phyloP scores from a whole-genome alignment of 2,888 invertebrate genomes.

The Eristalis arbustorum region DNA sequence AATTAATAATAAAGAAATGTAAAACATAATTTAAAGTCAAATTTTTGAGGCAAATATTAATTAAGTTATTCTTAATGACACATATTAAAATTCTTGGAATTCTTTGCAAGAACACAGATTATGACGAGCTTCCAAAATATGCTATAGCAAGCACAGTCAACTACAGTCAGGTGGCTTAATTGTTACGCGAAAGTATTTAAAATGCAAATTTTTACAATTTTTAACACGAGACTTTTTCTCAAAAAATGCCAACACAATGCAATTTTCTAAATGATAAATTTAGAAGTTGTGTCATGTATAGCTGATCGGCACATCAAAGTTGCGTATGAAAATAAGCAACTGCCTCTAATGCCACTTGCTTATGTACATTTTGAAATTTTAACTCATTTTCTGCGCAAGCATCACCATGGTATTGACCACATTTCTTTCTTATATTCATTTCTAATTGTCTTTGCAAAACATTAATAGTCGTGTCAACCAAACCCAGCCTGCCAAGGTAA shows the following conservation, averaged over 20 bases:
- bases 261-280: too few species aligned
- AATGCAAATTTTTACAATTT: neutral
- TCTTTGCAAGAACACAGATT: neutral
- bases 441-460: neutral
- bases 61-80: neutral
- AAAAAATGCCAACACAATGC: too few species aligned
- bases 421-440: neutral
- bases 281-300: too few species aligned
- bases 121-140: neutral
- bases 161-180: neutral
- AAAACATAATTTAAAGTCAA: constrained; percentile 28
- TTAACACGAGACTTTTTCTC: too few species aligned
- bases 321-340: too few species aligned
- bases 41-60: constrained; percentile 11
- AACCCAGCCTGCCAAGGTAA: neutral
- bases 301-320: too few species aligned
- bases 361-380: neutral
- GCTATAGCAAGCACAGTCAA: neutral
- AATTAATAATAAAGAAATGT: constrained; percentile 29
- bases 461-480: neutral
- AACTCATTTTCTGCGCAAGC: neutral
- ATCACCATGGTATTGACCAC: neutral
- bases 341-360: too few species aligned
- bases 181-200: neutral
- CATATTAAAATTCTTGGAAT: constrained; percentile 8